Percentiles rank a stretch among this genome's conserved stretches.
Evolutionary conservation across 1,140 invertebrate genomes (phyloP).

Genomic region (Musca vetustissima): DNA sequence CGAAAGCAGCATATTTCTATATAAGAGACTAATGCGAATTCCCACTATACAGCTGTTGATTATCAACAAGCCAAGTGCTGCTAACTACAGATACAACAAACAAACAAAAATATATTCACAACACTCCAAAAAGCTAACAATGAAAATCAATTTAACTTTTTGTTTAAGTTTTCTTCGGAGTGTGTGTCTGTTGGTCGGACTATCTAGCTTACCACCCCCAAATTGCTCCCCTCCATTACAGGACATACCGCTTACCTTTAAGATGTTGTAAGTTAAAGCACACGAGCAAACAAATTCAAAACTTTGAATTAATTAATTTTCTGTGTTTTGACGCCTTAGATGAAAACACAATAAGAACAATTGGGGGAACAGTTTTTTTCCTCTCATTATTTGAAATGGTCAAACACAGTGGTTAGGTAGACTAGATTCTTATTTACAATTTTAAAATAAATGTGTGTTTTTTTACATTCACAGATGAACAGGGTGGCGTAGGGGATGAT

Average conservation of each 20-base stretch:
- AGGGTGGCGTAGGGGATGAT: too few relatives aligned
- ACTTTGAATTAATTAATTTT: conserved; percentile 21
- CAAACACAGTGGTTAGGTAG: too few relatives aligned
- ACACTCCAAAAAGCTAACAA: conserved; percentile 22
- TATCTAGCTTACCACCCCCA: not conserved
- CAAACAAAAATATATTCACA: not conserved
- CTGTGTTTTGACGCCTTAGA: conserved; percentile 15
- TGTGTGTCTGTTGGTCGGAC: too few relatives aligned
- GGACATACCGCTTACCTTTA: not conserved
- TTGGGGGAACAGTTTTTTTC: too few relatives aligned
- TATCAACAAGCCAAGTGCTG: not conserved
- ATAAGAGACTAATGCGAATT: too few relatives aligned
- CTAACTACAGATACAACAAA: not conserved
- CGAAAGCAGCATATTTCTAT: too few relatives aligned
- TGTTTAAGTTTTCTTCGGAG: conserved; percentile 5
- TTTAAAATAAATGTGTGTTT: too few relatives aligned
- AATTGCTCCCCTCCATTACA: not conserved
- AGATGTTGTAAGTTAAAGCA: conserved; percentile 2
- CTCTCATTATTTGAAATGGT: too few relatives aligned
- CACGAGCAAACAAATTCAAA: conserved; percentile 11
- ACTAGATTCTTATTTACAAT: too few relatives aligned
- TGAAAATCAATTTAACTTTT: conserved; percentile 24
- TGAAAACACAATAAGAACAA: not conserved
- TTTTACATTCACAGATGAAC: too few relatives aligned
- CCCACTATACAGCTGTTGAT: not conserved